phyloP scores from a whole-genome alignment of 2,888 invertebrate genomes.

The Eupithecia tripunctaria region DNA sequence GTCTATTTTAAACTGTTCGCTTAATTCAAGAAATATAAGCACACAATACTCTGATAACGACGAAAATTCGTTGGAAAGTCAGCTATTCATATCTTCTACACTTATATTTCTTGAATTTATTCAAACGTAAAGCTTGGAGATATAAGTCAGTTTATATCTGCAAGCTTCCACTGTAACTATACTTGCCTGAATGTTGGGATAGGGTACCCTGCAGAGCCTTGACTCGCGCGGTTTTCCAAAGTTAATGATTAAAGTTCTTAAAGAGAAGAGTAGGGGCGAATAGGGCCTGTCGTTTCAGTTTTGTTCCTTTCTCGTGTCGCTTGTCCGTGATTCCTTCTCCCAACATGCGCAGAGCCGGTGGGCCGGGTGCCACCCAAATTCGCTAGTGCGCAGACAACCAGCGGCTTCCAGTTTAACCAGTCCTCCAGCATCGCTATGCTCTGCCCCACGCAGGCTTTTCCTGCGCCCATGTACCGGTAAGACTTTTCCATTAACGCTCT shows the following conservation, averaged over 20 bases:
- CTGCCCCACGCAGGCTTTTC: constrained; percentile 89
- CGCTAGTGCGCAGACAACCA: constrained; percentile 84
- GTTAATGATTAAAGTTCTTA: constrained; percentile 40
- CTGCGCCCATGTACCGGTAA: constrained; percentile 89
- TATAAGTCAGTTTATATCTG: constrained; percentile 67
- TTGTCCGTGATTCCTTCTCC: constrained; percentile 79
- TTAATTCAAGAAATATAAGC: constrained; percentile 42
- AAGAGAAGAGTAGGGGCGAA: constrained; percentile 59
- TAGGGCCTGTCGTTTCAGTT: constrained; percentile 49
- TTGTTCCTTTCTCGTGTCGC: constrained; percentile 51
- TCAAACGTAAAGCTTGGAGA: constrained; percentile 49
- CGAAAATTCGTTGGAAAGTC: neutral
- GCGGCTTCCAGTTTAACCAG: constrained; percentile 85
- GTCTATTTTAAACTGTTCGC: constrained; percentile 9
- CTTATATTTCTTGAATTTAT: constrained; percentile 39
- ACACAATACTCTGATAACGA: neutral
- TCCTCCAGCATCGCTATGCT: constrained; percentile 84
- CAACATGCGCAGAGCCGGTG: constrained; percentile 87
- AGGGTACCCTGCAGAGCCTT: constrained; percentile 94
- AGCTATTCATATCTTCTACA: neutral
- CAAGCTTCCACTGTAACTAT: constrained; percentile 54
- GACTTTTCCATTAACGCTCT: constrained; percentile 66
- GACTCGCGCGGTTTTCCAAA: constrained; percentile 62
- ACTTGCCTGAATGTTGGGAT: constrained; percentile 99
- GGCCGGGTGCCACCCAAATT: constrained; percentile 87